Percentiles rank a stretch among this genome's conserved stretches.
Conservation (phyloP, 37 sponge, comb jelly and placozoan genomes). For the Halisarca cf. caerulea region DNA sequence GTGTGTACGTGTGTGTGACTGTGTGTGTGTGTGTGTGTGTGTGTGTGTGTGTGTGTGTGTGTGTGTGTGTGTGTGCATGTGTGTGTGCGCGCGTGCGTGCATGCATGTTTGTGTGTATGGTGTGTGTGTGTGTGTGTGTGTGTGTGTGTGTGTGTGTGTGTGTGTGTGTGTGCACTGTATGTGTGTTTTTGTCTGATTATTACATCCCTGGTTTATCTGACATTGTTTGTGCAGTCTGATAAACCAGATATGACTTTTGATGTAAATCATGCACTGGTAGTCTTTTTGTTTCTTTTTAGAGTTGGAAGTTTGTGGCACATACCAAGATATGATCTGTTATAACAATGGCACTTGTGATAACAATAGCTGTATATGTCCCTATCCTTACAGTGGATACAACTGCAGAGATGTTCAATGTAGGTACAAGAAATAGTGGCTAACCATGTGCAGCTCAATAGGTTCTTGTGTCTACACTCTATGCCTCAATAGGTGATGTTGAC, state of each 20-base stretch:
- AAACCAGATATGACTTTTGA: not conserved
- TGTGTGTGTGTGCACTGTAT: too few relatives aligned
- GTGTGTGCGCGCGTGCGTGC: too few relatives aligned
- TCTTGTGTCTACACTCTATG: not conserved
- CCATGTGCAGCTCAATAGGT: not conserved
- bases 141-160: conserved; percentile 6
- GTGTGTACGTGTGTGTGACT: conserved; percentile 25
- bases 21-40: conserved; percentile 32
- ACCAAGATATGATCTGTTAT: not conserved
- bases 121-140: conserved; percentile 34
- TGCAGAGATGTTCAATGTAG: not conserved
- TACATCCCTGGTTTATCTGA: too few relatives aligned
- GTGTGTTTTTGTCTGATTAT: too few relatives aligned
- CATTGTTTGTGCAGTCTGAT: too few relatives aligned
- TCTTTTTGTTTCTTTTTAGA: not conserved
- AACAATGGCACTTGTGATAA: conserved; percentile 2
- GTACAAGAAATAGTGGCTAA: not conserved
- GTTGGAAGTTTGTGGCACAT: not conserved
- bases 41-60: conserved; percentile 28
- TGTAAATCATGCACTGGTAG: not conserved
- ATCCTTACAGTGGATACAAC: conserved; percentile 8
- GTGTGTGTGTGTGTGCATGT: not conserved
- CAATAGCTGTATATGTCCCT: not conserved
- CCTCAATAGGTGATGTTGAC: not conserved
- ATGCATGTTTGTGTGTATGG: too few relatives aligned